Evolutionary conservation across 2,797 vertebrate genomes (phyloP).

Genomic region (Cyclura pinguis): DNA sequence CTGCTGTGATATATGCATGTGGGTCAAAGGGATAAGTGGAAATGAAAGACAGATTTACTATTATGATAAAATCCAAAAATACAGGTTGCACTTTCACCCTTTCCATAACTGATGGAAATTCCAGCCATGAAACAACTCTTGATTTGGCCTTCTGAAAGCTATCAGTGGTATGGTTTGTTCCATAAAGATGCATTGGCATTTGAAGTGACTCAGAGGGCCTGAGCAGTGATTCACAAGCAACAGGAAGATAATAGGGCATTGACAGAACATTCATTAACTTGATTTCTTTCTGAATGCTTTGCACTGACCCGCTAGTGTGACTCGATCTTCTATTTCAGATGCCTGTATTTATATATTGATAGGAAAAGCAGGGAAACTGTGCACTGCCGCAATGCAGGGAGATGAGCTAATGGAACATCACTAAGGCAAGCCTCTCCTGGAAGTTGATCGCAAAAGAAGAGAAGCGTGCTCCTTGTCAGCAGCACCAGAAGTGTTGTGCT

Average conservation of each 20-base stretch:
- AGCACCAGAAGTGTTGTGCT: constrained; percentile 57
- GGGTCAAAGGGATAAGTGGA: neutral
- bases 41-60: constrained; percentile 2
- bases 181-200: neutral
- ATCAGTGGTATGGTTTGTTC: neutral
- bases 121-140: neutral
- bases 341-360: constrained; percentile 43
- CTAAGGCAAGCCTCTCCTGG: constrained; percentile 68
- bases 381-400: constrained; percentile 55
- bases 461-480: constrained; percentile 57
- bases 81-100: neutral
- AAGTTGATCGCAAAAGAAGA: constrained; percentile 64
- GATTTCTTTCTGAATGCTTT: constrained; percentile 15
- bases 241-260: neutral
- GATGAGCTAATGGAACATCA: constrained; percentile 65
- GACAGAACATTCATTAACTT: constrained; percentile 28
- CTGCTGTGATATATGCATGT: neutral
- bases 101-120: neutral
- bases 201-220: constrained; percentile 3
- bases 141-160: neutral
- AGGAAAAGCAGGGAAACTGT: constrained; percentile 40
- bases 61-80: neutral
- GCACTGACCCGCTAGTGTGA: neutral
- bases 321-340: constrained; percentile 14
- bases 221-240: neutral